Evolutionary conservation across 2,888 invertebrate species (phyloP).

Genomic region (Dicycla oo): DNA sequence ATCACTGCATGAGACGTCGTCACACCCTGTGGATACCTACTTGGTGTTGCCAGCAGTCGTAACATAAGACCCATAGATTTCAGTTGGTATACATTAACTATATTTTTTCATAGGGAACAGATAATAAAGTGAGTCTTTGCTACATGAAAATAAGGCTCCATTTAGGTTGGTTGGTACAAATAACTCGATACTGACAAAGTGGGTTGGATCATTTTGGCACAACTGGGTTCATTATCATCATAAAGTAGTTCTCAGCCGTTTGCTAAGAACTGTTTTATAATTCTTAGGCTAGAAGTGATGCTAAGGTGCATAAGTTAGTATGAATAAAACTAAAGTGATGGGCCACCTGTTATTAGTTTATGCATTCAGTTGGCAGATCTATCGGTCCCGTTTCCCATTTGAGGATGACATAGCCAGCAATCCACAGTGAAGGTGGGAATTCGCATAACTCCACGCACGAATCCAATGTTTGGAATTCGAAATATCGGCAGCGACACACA

Average conservation of each 20-base stretch:
- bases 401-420: conserved; percentile 36
- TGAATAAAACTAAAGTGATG: conserved; percentile 25
- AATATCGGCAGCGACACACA: conserved; percentile 69
- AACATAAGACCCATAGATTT: too few species aligned
- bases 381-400: conserved; percentile 25
- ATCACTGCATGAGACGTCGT: too few species aligned
- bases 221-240: too few species aligned
- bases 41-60: too few species aligned
- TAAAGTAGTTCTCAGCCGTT: conserved; percentile 7
- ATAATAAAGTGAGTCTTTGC: too few species aligned
- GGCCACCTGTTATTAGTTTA: conserved; percentile 49
- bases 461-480: conserved; percentile 72
- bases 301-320: conserved; percentile 1
- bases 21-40: too few species aligned
- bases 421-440: conserved; percentile 57
- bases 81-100: too few species aligned
- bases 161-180: too few species aligned
- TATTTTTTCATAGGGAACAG: too few species aligned
- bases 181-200: too few species aligned
- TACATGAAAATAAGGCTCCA: too few species aligned
- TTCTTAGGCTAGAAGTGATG: conserved; percentile 2
- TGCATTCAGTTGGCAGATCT: conserved; percentile 3
- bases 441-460: conserved; percentile 66
- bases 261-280: conserved; percentile 9
- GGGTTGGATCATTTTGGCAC: too few species aligned